Evolutionary conservation across 2,888 invertebrate genomes (phyloP), one percentile per base, ranked within the genome.

Genomic region (Didymodactylos carnosus): DNA sequence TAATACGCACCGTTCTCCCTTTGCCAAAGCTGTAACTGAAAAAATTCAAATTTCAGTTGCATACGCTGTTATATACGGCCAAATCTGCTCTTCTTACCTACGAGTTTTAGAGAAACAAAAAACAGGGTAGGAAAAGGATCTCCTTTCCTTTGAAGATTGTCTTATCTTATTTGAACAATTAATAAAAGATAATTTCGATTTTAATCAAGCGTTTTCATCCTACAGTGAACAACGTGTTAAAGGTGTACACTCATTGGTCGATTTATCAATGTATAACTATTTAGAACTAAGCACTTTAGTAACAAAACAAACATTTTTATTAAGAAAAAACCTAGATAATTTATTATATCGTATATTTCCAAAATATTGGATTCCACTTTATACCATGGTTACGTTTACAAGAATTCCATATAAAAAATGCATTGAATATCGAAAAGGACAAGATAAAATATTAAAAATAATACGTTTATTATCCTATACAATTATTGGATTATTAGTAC

Each of bases 241-340:
- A 69, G 91, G 97, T 83, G 91, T 92, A 0, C 90, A 92, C 77
- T 91, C 93, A 0, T 92, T 97, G 79, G 91, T 91, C 80, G 94
- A 97, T 82, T 85, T 98, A 77, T 94, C 98, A 0, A 90, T 97
- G 90, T 94, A 94, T 81, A 98, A 98, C 85, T 97, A 97, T 82
- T 84, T 90, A 43, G 97, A 91, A 90, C 92, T 94, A 92, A 86
- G 93, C 71, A 90, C 93, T 81, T 85, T 94, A 72, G 94, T 97
- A 0, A 92, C 89, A 73, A 88, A 89, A 69, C 87, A 86, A n/a
- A 87, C 89, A 0, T 97, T 90, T 81, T 86, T 89, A 27, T 79
- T 91, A 13, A 87, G 97, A 27, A 94, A 94, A 82, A 86, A 87
- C 72, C 79, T 94, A 73, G 97, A 97, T 80, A 89, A 89, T 75